Evolutionary conservation across 2,797 vertebrate genomes (phyloP), one percentile per base, ranked within the genome.

Genomic region (Scomberomorus guttatus): DNA sequence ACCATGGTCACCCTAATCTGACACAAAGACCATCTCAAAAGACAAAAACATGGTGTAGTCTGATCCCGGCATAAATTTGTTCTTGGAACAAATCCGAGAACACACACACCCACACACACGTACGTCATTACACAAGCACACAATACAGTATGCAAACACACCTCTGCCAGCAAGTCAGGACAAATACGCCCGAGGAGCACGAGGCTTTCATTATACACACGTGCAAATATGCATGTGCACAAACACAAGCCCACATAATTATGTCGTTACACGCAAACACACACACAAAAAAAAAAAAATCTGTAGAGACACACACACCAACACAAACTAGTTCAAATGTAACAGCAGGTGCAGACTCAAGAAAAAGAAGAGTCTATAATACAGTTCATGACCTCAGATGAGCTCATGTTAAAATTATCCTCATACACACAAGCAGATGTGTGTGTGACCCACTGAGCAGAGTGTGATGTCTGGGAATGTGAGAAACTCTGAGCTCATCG

Each of bases 381-480:
- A 1, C 4, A 59, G 60, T 27, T 83, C 55, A 69, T 27, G 59
- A 64, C 67, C 76, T 58, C 20, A 6, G 17, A 68, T 61, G 72
- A 66, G 51, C 52, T 42, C 42, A 48, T 67, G 69, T 22, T 22
- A n/a, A 61, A 50, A 18, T 22, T 42, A 6, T 39, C 10, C 11
- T 22, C 52, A 64, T 20, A 46, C 67, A 66, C 77, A 57, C 5
- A 67, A 55, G 48, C 80, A 80, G 65, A 75, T 75, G 79, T 79
- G 60, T n/a, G 18, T 61, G 44, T 13, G 63, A 66, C 34, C 65
- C 18, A 24, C 44, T 77, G 65, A 78, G 72, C 62, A 59, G 77
- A 69, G 54, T 72, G 57, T 34, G 64, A 37, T 27, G 83, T 85
- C 70, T 82, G 63, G 74, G 80, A 77, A 82, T 72, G 71, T 24